phyloP scores from a whole-genome alignment of 2,888 invertebrate genomes.

The Protophormia terraenovae region DNA sequence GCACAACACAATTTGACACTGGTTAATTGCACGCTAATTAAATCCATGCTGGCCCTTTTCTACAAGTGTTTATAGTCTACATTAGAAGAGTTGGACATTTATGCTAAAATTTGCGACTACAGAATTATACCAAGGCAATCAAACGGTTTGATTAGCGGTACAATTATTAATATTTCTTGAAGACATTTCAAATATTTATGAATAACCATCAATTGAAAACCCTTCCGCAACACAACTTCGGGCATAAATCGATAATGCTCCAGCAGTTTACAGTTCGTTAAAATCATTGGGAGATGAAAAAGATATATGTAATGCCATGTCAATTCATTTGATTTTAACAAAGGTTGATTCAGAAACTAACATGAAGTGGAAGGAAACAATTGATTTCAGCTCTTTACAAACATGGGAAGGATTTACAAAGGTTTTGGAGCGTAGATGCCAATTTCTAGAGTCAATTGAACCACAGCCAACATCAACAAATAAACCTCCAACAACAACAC shows the following conservation, averaged over 20 bases:
- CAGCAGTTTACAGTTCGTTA: slow-evolving; percentile 42
- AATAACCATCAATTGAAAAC: slow-evolving; percentile 17
- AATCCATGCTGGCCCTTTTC: too few relatives aligned
- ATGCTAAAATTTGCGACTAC: slow-evolving; percentile 39
- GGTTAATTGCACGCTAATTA: too few relatives aligned
- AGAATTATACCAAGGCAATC: slow-evolving; percentile 35
- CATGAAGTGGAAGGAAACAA: slow-evolving; percentile 57
- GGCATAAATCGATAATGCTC: slow-evolving; percentile 36
- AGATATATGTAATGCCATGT: slow-evolving; percentile 46
- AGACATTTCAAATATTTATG: slow-evolving; percentile 35
- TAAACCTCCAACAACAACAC: too few relatives aligned
- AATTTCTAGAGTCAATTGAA: slow-evolving; percentile 48
- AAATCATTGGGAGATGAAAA: slow-evolving; percentile 34
- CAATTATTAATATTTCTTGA: slow-evolving; percentile 47
- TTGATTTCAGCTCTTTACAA: slow-evolving; percentile 54
- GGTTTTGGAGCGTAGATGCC: slow-evolving; percentile 45
- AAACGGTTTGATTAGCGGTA: slow-evolving; percentile 30
- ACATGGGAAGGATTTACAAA: slow-evolving; percentile 43
- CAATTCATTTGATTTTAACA: slow-evolving; percentile 55
- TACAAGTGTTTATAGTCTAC: too few relatives aligned
- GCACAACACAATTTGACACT: too few relatives aligned
- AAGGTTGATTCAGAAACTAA: slow-evolving; percentile 52
- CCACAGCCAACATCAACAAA: background rate
- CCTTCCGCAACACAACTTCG: slow-evolving; percentile 27
- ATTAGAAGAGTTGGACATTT: too few relatives aligned